These are phyloP conservation scores for Unio pictorum DNA, from an alignment of 2,888 invertebrate species.

Conservation along the genomic window DNA sequence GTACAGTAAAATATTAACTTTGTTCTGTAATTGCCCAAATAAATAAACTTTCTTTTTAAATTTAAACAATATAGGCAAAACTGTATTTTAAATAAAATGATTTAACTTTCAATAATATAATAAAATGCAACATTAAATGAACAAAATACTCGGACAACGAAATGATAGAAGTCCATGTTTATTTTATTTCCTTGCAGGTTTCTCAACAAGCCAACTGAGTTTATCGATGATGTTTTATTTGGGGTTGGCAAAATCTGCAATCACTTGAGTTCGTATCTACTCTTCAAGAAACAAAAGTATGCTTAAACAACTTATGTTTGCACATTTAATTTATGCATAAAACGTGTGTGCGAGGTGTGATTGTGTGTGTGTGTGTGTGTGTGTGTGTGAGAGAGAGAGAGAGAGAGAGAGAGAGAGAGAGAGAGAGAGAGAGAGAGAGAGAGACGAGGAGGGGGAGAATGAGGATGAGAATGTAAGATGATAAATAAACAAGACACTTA, in stretches of 20 bases:
- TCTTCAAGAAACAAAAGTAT: conserved; percentile 32
- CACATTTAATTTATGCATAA: no score
- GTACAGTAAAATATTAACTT: no score
- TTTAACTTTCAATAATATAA: no score
- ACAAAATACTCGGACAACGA: no score
- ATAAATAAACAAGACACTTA: no score
- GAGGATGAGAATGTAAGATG: neutral
- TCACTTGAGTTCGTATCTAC: conserved; percentile 31
- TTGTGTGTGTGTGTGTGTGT: conserved; percentile 3
- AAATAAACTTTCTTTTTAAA: no score
- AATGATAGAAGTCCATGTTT: no score
- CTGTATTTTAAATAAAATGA: no score
- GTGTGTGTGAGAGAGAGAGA: conserved; percentile 2
- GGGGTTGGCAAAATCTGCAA: conserved; percentile 37
- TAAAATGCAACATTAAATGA: no score
- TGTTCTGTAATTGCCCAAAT: no score
- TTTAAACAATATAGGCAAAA: no score
- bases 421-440: conserved; percentile 16
- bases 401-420: conserved; percentile 10
- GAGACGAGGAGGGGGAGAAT: conserved; percentile 3
- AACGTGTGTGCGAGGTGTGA: no score
- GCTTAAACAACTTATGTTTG: conserved; percentile 4
- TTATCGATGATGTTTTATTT: conserved; percentile 30
- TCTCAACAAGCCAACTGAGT: conserved; percentile 26
- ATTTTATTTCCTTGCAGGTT: conserved; percentile 20